A percentile compares a stretch with the other conserved stretches of the same genome.
These are phyloP conservation scores for Muscicapa adusta DNA, from an alignment of 2,113 vertebrate genomes.

Conservation along the genomic window DNA sequence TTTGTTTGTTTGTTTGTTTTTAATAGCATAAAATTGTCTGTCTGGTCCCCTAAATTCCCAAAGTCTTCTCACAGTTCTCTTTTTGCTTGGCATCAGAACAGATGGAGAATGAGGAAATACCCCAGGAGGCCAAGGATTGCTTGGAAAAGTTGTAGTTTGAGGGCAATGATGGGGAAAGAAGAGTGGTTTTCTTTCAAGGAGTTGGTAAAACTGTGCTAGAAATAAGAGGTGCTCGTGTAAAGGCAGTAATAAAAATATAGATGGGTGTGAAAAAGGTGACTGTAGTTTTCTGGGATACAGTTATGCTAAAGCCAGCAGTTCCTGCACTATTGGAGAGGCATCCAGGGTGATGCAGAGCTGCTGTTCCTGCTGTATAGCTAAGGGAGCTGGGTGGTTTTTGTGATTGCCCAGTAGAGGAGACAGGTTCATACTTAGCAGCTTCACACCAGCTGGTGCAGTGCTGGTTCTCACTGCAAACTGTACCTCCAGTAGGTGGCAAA, in stretches of 20 bases:
- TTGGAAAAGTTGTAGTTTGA: neutral
- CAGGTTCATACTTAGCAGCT: neutral
- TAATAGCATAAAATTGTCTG: neutral
- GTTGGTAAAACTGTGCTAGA: neutral
- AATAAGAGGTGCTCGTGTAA: neutral
- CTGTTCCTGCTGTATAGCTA: neutral
- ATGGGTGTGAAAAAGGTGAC: neutral
- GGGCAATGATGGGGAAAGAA: neutral
- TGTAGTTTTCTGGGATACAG: neutral
- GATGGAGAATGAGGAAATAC: neutral
- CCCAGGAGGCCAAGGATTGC: neutral
- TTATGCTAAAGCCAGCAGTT: neutral
- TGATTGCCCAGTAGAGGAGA: neutral
- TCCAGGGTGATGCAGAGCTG: neutral
- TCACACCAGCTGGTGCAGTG: neutral
- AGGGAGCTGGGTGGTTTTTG: neutral
- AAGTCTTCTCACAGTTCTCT: neutral
- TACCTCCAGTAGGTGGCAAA: neutral
- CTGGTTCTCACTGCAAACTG: neutral
- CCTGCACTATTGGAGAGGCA: neutral
- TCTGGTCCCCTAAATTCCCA: neutral
- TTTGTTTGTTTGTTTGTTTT: neutral
- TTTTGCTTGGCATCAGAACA: neutral
- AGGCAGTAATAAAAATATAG: neutral
- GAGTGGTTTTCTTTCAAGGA: neutral